Conservation (phyloP, 1,140 invertebrate species). For the Trachymyrmex septentrionalis region DNA sequence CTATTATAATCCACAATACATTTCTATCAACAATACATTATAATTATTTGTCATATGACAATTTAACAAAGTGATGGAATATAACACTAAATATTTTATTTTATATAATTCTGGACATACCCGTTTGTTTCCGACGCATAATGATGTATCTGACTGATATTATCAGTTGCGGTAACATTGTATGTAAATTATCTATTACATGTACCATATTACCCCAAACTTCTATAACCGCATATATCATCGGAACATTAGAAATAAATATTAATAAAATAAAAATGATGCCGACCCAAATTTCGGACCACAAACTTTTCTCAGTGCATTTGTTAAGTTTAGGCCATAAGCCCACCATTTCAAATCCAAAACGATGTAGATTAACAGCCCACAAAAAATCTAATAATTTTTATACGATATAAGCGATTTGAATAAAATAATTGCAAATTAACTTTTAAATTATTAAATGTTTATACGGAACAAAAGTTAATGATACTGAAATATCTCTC, state of each 20-base stretch:
- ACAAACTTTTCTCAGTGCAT: neutral
- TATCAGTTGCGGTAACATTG: neutral
- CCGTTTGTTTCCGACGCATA: neutral
- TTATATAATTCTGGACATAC: neutral
- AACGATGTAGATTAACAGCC: neutral
- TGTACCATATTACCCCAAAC: neutral
- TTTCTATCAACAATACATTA: too few species aligned
- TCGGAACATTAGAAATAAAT: neutral
- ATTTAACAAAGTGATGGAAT: neutral
- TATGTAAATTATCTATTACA: neutral
- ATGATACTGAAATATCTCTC: too few species aligned
- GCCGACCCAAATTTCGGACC: neutral
- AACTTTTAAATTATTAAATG: too few species aligned
- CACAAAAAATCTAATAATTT: neutral
- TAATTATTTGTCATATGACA: too few species aligned
- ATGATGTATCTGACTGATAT: neutral
- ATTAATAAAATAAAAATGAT: neutral
- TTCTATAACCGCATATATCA: neutral
- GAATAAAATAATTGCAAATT: too few species aligned
- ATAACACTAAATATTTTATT: neutral
- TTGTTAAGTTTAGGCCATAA: neutral
- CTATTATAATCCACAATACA: neutral
- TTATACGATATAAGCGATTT: too few species aligned
- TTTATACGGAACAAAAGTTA: too few species aligned
- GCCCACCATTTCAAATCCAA: neutral